A percentile compares a stretch with the other conserved stretches of the same genome.
phyloP scores from a whole-genome alignment of 2,888 invertebrate species.

The Acanthosepion pharaonis region DNA sequence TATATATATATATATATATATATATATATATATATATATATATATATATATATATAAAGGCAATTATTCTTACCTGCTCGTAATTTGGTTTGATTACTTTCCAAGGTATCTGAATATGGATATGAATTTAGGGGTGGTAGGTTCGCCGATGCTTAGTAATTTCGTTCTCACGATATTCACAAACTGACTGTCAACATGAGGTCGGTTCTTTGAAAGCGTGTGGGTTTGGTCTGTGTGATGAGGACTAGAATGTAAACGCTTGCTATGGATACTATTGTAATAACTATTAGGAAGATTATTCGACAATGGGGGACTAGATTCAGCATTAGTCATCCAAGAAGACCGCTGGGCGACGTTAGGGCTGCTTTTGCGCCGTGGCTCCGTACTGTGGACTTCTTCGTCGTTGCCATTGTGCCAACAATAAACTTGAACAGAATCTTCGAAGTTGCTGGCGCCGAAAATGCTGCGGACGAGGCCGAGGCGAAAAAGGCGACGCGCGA shows the following conservation, averaged over 20 bases:
- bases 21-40: too few relatives aligned
- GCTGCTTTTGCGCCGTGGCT: neutral
- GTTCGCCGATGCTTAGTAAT: slow-evolving; percentile 54
- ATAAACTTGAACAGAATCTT: slow-evolving; percentile 70
- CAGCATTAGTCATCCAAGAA: slow-evolving; percentile 58
- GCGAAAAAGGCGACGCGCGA: slow-evolving; percentile 67
- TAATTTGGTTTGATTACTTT: neutral
- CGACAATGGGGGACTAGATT: slow-evolving; percentile 37
- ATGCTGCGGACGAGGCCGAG: slow-evolving; percentile 67
- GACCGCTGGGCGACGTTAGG: slow-evolving; percentile 47
- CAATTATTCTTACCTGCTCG: neutral
- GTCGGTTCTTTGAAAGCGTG: neutral
- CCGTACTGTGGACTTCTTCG: neutral
- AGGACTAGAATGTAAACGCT: neutral
- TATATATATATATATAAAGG: too few relatives aligned
- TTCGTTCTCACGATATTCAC: slow-evolving; percentile 54
- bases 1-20: too few relatives aligned
- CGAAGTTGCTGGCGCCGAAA: slow-evolving; percentile 65
- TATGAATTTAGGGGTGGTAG: slow-evolving; percentile 55
- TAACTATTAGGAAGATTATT: slow-evolving; percentile 35
- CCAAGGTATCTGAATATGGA: slow-evolving; percentile 37
- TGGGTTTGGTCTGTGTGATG: neutral
- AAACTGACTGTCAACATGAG: slow-evolving; percentile 50
- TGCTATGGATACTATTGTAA: neutral
- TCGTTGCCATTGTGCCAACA: slow-evolving; percentile 64